Evolutionary conservation across 2,888 invertebrate species (phyloP), one percentile per base, ranked within the genome.

Genomic region (Eledone cirrhosa): DNA sequence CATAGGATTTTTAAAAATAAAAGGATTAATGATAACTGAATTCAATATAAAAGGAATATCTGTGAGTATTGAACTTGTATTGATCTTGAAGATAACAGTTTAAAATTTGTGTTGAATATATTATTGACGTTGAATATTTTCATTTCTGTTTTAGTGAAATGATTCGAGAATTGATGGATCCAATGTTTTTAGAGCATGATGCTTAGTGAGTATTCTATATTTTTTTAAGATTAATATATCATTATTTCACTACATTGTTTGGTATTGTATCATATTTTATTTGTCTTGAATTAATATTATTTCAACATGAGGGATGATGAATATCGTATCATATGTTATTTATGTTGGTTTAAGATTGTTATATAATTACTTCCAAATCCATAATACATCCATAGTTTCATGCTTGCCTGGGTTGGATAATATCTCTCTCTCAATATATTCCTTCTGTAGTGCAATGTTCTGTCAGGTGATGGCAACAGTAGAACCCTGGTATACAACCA

Each of bases 281-380:
- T 41, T 41, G 8, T 41, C 8, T 41, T 41, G 41, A n/a, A n/a
- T n/a, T n/a, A 75, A 91, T 92, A 19, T 94, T 92, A 88, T 90
- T 95, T 78, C 96, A 95, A 90, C 94, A 95, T 85, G 96, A 96
- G 91, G 94, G 94, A 69, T 95, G 93, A 95, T 95, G 92, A 93
- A 94, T 90, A 67, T 41, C 11, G 41, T 41, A 41, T 41, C 41
- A 8, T 41, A 41, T 41, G 41, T 5, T 2, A 41, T 41, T 41
- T 41, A 5, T 41, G 41, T 41, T 41, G 41, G 0, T 41, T 41
- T 41, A 41, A 41, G 41, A 41, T 8, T 41, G 11, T n/a, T n/a
- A n/a, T n/a, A n/a, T n/a, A n/a, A n/a, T n/a, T n/a, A n/a, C n/a
- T n/a, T n/a, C n/a, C n/a, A n/a, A n/a, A n/a, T n/a, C n/a, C n/a